A percentile compares a stretch with the other conserved stretches of the same genome.
Conservation (phyloP, 1,140 invertebrate species). For the Condylostylus longicornis region DNA sequence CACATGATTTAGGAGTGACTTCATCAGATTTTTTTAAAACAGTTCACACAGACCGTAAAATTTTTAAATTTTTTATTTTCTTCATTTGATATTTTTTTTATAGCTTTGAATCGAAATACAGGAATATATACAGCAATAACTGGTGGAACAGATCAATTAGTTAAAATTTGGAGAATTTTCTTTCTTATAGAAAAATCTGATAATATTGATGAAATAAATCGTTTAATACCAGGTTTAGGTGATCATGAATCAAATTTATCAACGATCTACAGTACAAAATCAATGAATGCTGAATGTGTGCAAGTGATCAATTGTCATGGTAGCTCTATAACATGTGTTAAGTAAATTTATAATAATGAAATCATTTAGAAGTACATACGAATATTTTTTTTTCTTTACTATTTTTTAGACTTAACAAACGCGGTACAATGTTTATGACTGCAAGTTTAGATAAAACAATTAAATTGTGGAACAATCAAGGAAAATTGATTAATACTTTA, state of each 20-base stretch:
- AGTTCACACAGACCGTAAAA: slow-evolving; percentile 23
- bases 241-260: slow-evolving; percentile 4
- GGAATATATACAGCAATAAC: slow-evolving; percentile 45
- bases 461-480: slow-evolving; percentile 49
- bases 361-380: not conserved
- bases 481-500: slow-evolving; percentile 30
- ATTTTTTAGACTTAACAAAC: slow-evolving; percentile 36
- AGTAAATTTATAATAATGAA: slow-evolving; percentile 3
- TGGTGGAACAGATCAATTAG: slow-evolving; percentile 55
- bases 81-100: not conserved
- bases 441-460: slow-evolving; percentile 53
- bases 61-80: slow-evolving; percentile 5
- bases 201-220: slow-evolving; percentile 13
- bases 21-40: slow-evolving; percentile 44
- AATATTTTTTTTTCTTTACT: not conserved
- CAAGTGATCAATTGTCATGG: slow-evolving; percentile 31
- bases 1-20: slow-evolving; percentile 60
- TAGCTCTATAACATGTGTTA: slow-evolving; percentile 43
- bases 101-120: slow-evolving; percentile 3
- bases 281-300: slow-evolving; percentile 9
- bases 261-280: slow-evolving; percentile 1
- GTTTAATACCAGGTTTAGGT: not conserved
- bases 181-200: slow-evolving; percentile 7
- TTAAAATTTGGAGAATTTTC: slow-evolving; percentile 48
- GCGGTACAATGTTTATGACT: slow-evolving; percentile 45